Percentiles rank a stretch among this genome's conserved stretches.
These are phyloP conservation scores for Pachliopta kotzebuea DNA, from an alignment of 2,888 invertebrate species.

Conservation along the genomic window DNA sequence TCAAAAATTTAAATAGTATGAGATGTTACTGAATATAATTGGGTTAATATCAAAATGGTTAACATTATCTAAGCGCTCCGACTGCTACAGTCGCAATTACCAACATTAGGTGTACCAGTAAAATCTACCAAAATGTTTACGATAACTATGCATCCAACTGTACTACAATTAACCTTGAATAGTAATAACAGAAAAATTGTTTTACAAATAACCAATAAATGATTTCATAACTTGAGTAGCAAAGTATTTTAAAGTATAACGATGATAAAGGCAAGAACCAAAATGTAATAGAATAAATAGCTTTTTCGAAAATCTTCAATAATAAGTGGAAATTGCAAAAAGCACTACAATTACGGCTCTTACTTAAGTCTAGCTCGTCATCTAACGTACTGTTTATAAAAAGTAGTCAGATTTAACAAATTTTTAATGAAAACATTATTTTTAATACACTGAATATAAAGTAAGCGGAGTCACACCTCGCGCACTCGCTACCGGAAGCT, in stretches of 20 bases:
- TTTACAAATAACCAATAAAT: no score
- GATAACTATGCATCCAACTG: background rate
- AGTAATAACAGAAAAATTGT: no score
- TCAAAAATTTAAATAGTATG: background rate
- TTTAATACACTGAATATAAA: constrained; percentile 20
- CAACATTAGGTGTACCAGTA: background rate
- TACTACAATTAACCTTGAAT: background rate
- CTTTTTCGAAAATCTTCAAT: no score
- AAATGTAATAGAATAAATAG: no score
- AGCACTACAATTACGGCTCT: no score
- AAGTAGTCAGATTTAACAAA: background rate
- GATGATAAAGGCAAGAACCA: no score
- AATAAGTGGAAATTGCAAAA: no score
- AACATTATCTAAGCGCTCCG: background rate
- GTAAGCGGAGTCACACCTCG: constrained; percentile 13
- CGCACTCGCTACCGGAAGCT: constrained; percentile 21
- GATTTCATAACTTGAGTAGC: no score
- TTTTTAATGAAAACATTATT: constrained; percentile 15
- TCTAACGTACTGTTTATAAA: no score
- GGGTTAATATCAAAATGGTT: background rate
- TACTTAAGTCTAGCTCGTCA: no score
- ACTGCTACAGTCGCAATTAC: background rate
- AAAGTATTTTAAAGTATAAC: no score
- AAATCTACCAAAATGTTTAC: background rate
- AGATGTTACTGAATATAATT: background rate